Percentiles rank a stretch among this genome's conserved stretches.
These are phyloP conservation scores for Gortyna flavago DNA, from an alignment of 2,888 invertebrate species.

Conservation along the genomic window DNA sequence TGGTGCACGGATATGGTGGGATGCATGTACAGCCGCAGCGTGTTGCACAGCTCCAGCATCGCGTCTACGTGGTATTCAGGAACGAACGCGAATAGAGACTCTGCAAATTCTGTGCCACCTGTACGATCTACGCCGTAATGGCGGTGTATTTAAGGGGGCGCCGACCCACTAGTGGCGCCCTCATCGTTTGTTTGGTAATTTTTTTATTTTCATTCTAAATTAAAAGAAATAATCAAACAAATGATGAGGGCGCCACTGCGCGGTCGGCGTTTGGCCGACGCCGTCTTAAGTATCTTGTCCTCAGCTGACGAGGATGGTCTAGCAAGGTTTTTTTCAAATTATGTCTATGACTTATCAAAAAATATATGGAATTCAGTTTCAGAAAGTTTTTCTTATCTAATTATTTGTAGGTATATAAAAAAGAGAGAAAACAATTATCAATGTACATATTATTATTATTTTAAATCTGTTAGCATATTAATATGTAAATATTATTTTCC, in stretches of 20 bases:
- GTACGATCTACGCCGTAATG: constrained; percentile 45
- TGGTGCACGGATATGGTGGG: constrained; percentile 91
- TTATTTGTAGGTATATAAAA: neutral
- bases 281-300: neutral
- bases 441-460: neutral
- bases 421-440: no score
- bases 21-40: constrained; percentile 91
- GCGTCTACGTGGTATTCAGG: constrained; percentile 94
- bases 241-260: no score
- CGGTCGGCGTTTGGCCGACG: no score
- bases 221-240: no score
- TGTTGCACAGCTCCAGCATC: constrained; percentile 91
- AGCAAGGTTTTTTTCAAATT: neutral
- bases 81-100: constrained; percentile 91
- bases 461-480: no score
- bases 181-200: no score
- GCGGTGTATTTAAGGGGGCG: constrained; percentile 20
- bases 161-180: no score
- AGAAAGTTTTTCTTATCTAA: neutral
- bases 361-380: neutral
- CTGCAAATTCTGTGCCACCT: constrained; percentile 75
- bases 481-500: no score
- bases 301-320: neutral
- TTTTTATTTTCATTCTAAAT: no score
- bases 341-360: neutral